Evolutionary conservation across 2,888 invertebrate genomes (phyloP), one percentile per base, ranked within the genome.

Genomic region (Drosophila melanosoma): DNA sequence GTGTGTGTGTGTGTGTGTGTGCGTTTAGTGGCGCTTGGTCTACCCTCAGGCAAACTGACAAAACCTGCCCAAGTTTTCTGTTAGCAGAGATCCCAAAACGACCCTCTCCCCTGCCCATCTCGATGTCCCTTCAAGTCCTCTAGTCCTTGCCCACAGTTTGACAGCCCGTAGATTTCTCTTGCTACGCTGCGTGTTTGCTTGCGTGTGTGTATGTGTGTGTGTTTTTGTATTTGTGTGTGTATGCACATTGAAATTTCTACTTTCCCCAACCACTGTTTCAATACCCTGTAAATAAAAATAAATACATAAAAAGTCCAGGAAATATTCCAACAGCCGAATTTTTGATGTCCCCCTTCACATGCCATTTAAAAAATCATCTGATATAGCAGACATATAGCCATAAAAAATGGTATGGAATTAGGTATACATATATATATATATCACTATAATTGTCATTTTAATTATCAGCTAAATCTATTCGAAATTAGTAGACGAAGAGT

Each of bases 191-290:
- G 88, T 87, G 86, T 85, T 85, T 85, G 85, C 75, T 79, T 84
- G 81, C 69, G 64, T 85, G 64, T 23, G 23, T 75, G 66, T 83
- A 61, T 53, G 0, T 48, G 1, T 87, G 82, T 87, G 82, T 87
- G 82, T n/a, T n/a, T n/a, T n/a, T 82, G 83, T 89, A 84, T 83
- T 88, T 89, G 74, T 83, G 67, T 69, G 65, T 74, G 69, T 77
- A 73, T 86, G 69, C 78, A 76, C 88, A 89, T 80, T 86, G 87
- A 85, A 86, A 86, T 88, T 88, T 81, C 71, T 69, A 87, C 82
- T 82, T 85, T 72, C 82, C 69, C 65, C 51, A 63, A 74, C 64
- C 59, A 38, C 40, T 40, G 56, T 49, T 76, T 53, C 15, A 12
- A 69, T 62, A 57, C 66, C 60, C 66, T 66, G 48, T 62, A 26